phyloP scores from a whole-genome alignment of 2,888 invertebrate species.

The Oscheius sp. region DNA sequence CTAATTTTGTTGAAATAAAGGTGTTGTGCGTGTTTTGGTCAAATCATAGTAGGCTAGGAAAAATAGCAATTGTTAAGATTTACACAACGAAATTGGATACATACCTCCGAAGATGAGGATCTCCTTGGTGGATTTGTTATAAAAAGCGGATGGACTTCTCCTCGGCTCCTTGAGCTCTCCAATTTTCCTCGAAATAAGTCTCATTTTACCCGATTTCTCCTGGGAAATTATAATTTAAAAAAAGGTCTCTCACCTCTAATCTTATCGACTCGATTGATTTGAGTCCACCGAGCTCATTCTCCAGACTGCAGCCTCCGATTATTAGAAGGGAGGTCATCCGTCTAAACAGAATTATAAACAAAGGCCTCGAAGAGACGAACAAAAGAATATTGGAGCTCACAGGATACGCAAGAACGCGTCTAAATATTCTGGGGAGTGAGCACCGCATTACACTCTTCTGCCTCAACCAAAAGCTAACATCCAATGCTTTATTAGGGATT shows the following conservation, averaged over 20 bases:
- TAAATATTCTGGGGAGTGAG: neutral
- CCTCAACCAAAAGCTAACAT: neutral
- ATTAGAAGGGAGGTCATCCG: constrained; percentile 9
- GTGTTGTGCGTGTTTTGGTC: too few relatives aligned
- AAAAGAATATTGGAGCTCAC: neutral
- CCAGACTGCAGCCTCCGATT: constrained; percentile 27
- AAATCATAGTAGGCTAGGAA: too few relatives aligned
- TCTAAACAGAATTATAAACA: neutral
- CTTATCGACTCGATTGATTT: constrained; percentile 14
- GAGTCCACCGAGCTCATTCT: constrained; percentile 17
- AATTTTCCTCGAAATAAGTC: too few relatives aligned
- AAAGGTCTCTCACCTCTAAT: neutral
- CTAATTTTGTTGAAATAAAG: too few relatives aligned
- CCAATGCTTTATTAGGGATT: neutral
- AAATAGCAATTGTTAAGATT: neutral
- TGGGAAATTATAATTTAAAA: neutral
- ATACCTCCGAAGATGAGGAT: constrained; percentile 23
- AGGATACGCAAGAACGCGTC: neutral
- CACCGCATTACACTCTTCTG: neutral
- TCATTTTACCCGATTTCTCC: too few relatives aligned
- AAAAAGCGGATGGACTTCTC: constrained; percentile 20
- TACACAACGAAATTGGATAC: neutral
- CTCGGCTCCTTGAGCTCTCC: neutral
- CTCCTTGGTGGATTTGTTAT: neutral
- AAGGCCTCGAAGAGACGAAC: neutral